A percentile compares a stretch with the other conserved stretches of the same genome.
Evolutionary conservation across 2,113 vertebrate genomes (phyloP).

Genomic region (Cercocebus atys): DNA sequence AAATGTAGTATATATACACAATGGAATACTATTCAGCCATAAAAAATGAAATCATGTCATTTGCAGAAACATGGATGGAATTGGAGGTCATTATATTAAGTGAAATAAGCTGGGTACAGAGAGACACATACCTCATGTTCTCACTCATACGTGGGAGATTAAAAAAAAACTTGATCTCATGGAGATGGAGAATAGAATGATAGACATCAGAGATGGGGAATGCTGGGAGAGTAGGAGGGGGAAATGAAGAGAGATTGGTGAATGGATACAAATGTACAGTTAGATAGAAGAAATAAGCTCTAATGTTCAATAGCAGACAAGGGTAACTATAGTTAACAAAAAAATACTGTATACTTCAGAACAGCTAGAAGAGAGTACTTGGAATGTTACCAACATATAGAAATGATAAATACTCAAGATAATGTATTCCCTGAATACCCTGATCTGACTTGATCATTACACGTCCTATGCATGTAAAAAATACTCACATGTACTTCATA

Average conservation of each 20-base stretch:
- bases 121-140: background rate
- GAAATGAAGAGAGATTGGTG: background rate
- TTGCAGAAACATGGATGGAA: background rate
- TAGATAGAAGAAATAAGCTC: background rate
- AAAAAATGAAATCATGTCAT: background rate
- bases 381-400: background rate
- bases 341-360: background rate
- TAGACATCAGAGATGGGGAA: background rate
- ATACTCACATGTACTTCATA: background rate
- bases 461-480: background rate
- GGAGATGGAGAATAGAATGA: background rate
- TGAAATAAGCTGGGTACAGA: background rate
- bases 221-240: background rate
- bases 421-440: background rate
- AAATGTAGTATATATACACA: background rate
- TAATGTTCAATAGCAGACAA: background rate
- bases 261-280: background rate
- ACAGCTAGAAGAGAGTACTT: background rate
- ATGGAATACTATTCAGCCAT: background rate
- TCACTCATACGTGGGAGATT: background rate
- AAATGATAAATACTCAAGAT: background rate
- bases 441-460: background rate
- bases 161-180: background rate
- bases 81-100: background rate
- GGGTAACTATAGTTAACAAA: background rate